Conservation (phyloP, 1,140 invertebrate species). For the Drosophila rufa region DNA sequence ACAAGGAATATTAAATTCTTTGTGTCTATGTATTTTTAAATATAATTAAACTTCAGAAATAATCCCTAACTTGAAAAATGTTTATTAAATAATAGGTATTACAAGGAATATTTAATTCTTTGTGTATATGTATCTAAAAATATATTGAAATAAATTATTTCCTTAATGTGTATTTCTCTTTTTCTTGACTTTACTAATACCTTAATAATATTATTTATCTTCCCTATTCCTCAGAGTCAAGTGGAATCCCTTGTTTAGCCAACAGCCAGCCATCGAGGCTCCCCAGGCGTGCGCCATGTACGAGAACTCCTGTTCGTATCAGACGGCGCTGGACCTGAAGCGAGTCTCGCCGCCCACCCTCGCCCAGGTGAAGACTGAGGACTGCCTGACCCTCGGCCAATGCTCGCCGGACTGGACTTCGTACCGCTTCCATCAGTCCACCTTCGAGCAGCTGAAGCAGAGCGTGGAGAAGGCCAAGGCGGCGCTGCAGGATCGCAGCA, state of each 20-base stretch:
- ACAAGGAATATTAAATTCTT: too few relatives aligned
- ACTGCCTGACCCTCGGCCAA: constrained; percentile 86
- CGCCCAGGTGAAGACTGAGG: constrained; percentile 87
- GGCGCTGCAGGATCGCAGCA: constrained; percentile 88
- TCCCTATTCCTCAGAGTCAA: constrained; percentile 61
- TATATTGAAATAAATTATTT: too few relatives aligned
- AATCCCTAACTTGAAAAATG: background rate
- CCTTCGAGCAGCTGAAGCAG: constrained; percentile 94
- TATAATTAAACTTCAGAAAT: too few relatives aligned
- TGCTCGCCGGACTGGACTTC: constrained; percentile 89
- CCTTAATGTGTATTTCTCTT: background rate
- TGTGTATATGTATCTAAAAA: too few relatives aligned
- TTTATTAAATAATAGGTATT: too few relatives aligned
- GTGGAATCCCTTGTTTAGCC: constrained; percentile 77
- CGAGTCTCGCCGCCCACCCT: constrained; percentile 87
- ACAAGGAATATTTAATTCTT: too few relatives aligned
- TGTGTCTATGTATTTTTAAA: too few relatives aligned
- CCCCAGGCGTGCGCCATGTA: constrained; percentile 88
- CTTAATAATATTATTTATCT: too few relatives aligned
- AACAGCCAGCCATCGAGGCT: constrained; percentile 68
- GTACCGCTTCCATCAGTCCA: constrained; percentile 91
- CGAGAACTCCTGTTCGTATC: constrained; percentile 95
- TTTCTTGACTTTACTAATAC: background rate
- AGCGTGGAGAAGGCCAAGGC: constrained; percentile 95
- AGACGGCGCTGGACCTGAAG: constrained; percentile 93